These are phyloP conservation scores for Trichacis sp. DNA, from an alignment of 2,888 invertebrate species.

Conservation along the genomic window DNA sequence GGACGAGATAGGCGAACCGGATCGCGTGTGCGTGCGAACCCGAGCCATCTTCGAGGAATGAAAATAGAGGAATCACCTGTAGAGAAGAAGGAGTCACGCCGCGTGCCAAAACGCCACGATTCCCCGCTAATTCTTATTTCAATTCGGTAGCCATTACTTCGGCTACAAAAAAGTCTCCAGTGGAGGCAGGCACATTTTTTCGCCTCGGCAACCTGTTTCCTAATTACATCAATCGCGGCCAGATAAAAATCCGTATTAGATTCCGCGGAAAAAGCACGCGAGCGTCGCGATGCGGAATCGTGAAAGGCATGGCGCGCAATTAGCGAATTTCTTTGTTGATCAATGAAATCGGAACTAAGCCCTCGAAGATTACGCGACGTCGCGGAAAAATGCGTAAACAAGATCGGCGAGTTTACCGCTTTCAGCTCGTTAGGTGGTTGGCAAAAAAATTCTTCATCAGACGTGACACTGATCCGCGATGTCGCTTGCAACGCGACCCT, in stretches of 20 bases:
- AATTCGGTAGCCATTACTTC: neutral
- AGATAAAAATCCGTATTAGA: too few species aligned
- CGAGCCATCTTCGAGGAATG: constrained; percentile 59
- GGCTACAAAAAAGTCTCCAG: too few species aligned
- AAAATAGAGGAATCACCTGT: constrained; percentile 58
- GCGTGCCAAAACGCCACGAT: constrained; percentile 26
- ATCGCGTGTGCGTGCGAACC: constrained; percentile 55
- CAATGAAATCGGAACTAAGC: neutral
- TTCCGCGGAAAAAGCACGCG: neutral
- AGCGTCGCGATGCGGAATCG: neutral
- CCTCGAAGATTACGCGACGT: neutral
- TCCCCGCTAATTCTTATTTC: constrained; percentile 10
- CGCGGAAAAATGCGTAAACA: constrained; percentile 1
- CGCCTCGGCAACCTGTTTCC: too few species aligned
- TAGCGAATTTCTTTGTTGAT: neutral
- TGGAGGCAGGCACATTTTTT: too few species aligned
- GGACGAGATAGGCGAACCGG: constrained; percentile 66
- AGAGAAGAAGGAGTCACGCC: constrained; percentile 29
- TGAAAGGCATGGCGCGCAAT: neutral
- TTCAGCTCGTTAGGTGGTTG: constrained; percentile 16
- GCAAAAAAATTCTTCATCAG: constrained; percentile 5
- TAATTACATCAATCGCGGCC: too few species aligned
- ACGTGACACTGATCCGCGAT: constrained; percentile 10
- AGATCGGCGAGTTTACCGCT: neutral
- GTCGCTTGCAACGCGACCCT: constrained; percentile 15